Conservation (phyloP, 1,140 invertebrate species). For the Drosophila kanapiae region DNA sequence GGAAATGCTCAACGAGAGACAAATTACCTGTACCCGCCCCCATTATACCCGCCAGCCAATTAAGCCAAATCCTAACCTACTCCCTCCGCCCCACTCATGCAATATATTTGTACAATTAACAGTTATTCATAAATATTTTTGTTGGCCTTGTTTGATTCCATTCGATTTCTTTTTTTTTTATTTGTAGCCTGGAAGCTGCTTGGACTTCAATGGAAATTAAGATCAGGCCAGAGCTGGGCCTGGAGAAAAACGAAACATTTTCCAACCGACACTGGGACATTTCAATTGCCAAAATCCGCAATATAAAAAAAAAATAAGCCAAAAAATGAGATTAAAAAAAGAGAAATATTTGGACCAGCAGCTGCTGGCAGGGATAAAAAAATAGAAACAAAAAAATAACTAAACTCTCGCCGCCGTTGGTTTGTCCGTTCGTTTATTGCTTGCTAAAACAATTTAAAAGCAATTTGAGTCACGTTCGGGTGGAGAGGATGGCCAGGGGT, state of each 20-base stretch:
- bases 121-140: conserved; percentile 32
- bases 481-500: not conserved
- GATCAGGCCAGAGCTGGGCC: conserved; percentile 6
- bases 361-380: conserved; percentile 40
- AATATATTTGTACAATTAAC: conserved; percentile 49
- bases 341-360: conserved; percentile 36
- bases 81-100: not conserved
- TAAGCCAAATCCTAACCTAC: conserved; percentile 30
- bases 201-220: conserved; percentile 44
- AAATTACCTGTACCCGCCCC: conserved; percentile 36
- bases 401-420: conserved; percentile 41
- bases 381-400: conserved; percentile 26
- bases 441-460: conserved; percentile 80
- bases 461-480: conserved; percentile 72
- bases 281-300: conserved; percentile 61
- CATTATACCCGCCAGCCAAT: conserved; percentile 27
- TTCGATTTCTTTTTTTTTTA: not conserved
- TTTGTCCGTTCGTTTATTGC: conserved; percentile 49
- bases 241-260: conserved; percentile 28
- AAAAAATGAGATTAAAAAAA: conserved; percentile 1
- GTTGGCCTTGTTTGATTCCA: no score
- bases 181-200: conserved; percentile 7
- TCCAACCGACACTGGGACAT: conserved; percentile 52
- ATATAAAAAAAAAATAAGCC: conserved; percentile 7
- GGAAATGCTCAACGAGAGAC: conserved; percentile 51